phyloP scores from a whole-genome alignment of 2,113 vertebrate genomes.

The Zosterops lateralis region DNA sequence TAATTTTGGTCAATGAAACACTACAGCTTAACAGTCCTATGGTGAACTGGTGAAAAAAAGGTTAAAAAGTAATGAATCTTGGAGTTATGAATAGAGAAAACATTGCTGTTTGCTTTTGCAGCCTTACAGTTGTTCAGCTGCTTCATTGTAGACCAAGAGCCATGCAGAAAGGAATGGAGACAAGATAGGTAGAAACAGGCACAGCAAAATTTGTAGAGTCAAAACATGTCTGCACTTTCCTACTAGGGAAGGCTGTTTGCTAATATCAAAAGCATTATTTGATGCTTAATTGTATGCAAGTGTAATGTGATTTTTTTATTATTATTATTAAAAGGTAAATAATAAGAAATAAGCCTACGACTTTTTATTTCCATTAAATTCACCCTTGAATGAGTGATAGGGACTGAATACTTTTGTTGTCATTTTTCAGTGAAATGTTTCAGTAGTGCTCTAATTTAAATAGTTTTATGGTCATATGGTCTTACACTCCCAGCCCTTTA shows the following conservation, averaged over 20 bases:
- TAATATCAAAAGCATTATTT: not conserved
- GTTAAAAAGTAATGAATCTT: not conserved
- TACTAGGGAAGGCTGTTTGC: not conserved
- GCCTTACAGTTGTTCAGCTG: not conserved
- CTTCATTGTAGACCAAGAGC: not conserved
- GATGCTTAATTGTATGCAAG: not conserved
- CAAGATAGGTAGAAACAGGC: not conserved
- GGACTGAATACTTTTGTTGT: not conserved
- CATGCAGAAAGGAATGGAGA: not conserved
- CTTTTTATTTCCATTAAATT: slow-evolving; percentile 18
- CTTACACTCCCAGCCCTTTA: not conserved
- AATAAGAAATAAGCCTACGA: not conserved
- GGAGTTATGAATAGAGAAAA: not conserved
- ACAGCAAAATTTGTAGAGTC: not conserved
- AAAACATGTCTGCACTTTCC: not conserved
- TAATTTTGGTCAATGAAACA: not conserved
- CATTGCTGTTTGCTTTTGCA: not conserved
- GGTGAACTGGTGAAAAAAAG: not conserved
- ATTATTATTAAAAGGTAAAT: not conserved
- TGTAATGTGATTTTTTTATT: not conserved
- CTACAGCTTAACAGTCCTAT: not conserved
- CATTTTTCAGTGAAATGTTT: not conserved
- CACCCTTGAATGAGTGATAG: not conserved
- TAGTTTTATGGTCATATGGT: not conserved
- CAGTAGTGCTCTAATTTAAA: not conserved